Base-by-base conservation (phyloP, 2,797 vertebrate genomes). In the Eulemur albifrons region DNA sequence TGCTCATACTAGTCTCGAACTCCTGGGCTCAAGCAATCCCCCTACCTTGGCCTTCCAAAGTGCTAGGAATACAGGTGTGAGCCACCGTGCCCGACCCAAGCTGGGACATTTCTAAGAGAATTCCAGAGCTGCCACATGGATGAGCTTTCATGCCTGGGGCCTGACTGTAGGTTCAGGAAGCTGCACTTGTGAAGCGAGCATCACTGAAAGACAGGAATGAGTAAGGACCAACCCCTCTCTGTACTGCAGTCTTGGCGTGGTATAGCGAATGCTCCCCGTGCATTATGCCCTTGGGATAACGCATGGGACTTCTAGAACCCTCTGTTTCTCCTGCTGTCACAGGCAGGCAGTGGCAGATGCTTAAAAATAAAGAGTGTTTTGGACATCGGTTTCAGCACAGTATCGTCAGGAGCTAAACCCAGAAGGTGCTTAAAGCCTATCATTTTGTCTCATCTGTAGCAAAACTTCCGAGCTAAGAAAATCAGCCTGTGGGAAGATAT, bases 401-500 rank as follows among this genome's bases (percentile, higher is more conserved):
- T 54, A 72, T 0, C 76, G 52, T 81, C n/a, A 95, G 67, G 48
- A 77, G 70, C 14, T 81, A 50, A 84, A 95, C 75, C 88, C 69
- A 88, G 82, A 86, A 79, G 54, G 35, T 65, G 21, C 23, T 65
- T 76, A 69, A 59, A 80, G 23, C 23, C 38, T 57, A 6, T 38
- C 45, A 35, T 43, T 93, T 96, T 48, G 70, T 30, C 75, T 93
- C 54, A 83, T 86, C 21, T 35, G 17, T 27, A 67, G 32, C 38
- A 87, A 96, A 95, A 84, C 21, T 15, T 90, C 81, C 52, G 69
- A 79, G 48, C 83, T 70, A 86, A 72, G 45, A 67, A 94, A 95
- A 86, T 52, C 30, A 25, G 57, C 40, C 30, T 54, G 7, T 10
- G 32, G 90, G 79, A 25, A 86, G 32, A 93, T 11, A 54, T 21